These are phyloP conservation scores for Eupithecia insigniata DNA, from an alignment of 2,888 invertebrate genomes.

Conservation along the genomic window DNA sequence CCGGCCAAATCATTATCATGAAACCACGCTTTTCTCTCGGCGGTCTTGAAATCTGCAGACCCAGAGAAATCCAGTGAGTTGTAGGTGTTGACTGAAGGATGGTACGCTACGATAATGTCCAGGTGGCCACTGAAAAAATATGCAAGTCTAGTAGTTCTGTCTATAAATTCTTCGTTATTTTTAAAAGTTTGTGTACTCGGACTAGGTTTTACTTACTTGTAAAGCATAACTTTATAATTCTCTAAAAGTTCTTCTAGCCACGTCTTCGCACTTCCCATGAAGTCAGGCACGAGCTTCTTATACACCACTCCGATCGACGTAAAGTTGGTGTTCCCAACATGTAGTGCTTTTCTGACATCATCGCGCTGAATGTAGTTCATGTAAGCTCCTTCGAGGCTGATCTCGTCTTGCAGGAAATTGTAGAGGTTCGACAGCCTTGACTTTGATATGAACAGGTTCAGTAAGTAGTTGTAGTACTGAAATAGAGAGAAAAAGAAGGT, in stretches of 20 bases:
- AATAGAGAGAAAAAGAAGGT: slow-evolving; percentile 41
- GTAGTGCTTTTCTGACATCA: slow-evolving; percentile 76
- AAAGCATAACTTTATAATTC: slow-evolving; percentile 84
- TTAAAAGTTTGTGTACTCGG: not conserved
- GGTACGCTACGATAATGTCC: slow-evolving; percentile 87
- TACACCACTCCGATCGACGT: slow-evolving; percentile 81
- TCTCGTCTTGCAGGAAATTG: slow-evolving; percentile 77
- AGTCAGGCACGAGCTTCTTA: slow-evolving; percentile 78
- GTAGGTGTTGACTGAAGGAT: slow-evolving; percentile 84
- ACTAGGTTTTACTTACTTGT: slow-evolving; percentile 75
- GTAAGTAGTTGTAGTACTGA: slow-evolving; percentile 80
- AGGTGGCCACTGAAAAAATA: slow-evolving; percentile 76
- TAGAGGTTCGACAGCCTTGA: slow-evolving; percentile 78
- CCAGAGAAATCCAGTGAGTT: slow-evolving; percentile 71
- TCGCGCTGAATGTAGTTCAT: slow-evolving; percentile 74
- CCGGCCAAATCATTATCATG: slow-evolving; percentile 81
- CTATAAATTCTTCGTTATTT: not conserved
- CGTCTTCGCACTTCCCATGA: slow-evolving; percentile 84
- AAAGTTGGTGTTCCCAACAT: slow-evolving; percentile 81
- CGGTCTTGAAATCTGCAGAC: slow-evolving; percentile 74
- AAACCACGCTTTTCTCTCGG: slow-evolving; percentile 72
- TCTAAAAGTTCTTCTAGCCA: slow-evolving; percentile 83
- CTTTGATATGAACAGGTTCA: slow-evolving; percentile 72
- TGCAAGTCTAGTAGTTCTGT: not conserved
- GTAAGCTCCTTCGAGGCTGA: slow-evolving; percentile 69